Evolutionary conservation across 1,140 invertebrate genomes (phyloP).

Genomic region (Drosophila seguyi): DNA sequence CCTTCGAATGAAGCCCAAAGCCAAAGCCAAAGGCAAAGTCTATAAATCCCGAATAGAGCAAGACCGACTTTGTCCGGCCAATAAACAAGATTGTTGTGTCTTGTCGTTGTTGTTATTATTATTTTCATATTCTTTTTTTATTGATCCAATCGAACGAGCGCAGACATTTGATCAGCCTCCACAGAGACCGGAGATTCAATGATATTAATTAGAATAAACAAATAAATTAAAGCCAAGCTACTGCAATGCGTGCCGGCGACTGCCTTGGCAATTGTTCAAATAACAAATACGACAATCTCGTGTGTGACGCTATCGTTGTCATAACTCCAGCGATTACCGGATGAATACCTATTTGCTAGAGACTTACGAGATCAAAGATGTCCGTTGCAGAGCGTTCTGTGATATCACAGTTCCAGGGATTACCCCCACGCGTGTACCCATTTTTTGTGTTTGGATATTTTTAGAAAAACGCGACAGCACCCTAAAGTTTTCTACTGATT

Average conservation of each 20-base stretch:
- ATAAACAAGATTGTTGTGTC: slow-evolving; percentile 9
- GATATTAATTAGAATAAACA: slow-evolving; percentile 29
- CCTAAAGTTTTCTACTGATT: slow-evolving; percentile 24
- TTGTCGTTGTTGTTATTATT: background rate
- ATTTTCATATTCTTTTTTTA: background rate
- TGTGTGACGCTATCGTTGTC: slow-evolving; percentile 47
- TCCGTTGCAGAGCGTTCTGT: background rate
- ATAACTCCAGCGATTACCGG: slow-evolving; percentile 28
- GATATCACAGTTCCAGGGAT: slow-evolving; percentile 24
- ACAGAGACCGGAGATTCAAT: slow-evolving; percentile 7
- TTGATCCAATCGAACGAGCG: slow-evolving; percentile 21
- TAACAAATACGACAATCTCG: slow-evolving; percentile 70
- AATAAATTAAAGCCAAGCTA: slow-evolving; percentile 56
- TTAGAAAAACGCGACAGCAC: background rate
- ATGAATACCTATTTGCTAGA: slow-evolving; percentile 21
- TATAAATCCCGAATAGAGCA: slow-evolving; percentile 16
- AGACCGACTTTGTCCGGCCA: slow-evolving; percentile 8
- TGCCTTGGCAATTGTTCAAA: slow-evolving; percentile 49
- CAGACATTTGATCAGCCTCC: slow-evolving; percentile 6
- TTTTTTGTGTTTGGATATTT: slow-evolving; percentile 5
- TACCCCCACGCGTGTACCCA: slow-evolving; percentile 7
- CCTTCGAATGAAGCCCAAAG: slow-evolving; percentile 36
- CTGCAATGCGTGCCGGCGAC: slow-evolving; percentile 66
- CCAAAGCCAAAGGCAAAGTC: slow-evolving; percentile 30
- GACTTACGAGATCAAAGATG: slow-evolving; percentile 39